phyloP scores from a whole-genome alignment of 2,888 invertebrate genomes.

The Sarcophaga variegata region DNA sequence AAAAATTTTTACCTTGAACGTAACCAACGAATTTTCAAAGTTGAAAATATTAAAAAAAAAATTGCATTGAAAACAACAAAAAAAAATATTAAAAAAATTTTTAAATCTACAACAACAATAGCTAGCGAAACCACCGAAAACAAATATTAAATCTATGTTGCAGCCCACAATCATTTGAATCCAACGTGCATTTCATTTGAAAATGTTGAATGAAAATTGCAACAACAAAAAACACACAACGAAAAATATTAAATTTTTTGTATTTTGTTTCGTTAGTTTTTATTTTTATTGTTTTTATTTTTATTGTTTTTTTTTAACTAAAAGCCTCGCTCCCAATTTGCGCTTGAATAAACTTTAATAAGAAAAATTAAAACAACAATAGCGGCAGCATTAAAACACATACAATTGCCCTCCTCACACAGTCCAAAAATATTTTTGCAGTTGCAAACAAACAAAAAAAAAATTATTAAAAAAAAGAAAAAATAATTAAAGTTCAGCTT shows the following conservation, averaged over 20 bases:
- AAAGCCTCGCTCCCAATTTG: conserved; percentile 74
- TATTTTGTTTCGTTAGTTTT: conserved; percentile 35
- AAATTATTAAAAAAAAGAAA: conserved; percentile 20
- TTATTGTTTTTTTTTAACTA: conserved; percentile 42
- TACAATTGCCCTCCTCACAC: conserved; percentile 26
- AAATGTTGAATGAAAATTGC: conserved; percentile 61
- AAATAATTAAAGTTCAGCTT: conserved; percentile 47
- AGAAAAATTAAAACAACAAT: conserved; percentile 60
- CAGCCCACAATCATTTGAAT: conserved; percentile 69
- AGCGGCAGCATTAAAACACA: conserved; percentile 21
- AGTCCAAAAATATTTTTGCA: conserved; percentile 55
- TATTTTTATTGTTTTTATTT: too few relatives aligned
- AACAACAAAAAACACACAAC: conserved; percentile 29
- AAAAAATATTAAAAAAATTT: conserved; percentile 45
- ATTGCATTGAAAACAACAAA: conserved; percentile 4
- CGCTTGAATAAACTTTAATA: conserved; percentile 72
- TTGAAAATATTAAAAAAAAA: conserved; percentile 53
- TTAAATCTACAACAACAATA: conserved; percentile 32
- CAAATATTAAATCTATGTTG: conserved; percentile 67
- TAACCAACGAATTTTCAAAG: conserved; percentile 70
- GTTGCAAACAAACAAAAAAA: conserved; percentile 43
- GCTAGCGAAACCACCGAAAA: conserved; percentile 25
- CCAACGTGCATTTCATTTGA: conserved; percentile 58
- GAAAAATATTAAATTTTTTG: conserved; percentile 69
- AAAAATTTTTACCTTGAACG: conserved; percentile 67